Evolutionary conservation across 1,140 invertebrate species (phyloP).

Genomic region (Heliconius melpomene): DNA sequence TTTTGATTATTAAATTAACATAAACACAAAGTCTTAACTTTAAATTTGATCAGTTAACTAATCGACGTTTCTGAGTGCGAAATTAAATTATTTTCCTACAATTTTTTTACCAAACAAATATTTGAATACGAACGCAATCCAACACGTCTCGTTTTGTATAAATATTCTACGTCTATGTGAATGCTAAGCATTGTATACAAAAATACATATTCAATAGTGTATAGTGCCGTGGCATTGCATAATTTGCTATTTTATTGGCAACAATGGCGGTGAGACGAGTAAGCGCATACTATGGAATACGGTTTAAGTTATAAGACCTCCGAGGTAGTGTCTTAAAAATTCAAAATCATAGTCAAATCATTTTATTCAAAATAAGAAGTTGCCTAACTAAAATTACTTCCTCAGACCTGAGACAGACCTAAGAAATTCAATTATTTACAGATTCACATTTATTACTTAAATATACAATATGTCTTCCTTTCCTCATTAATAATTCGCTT

Average conservation of each 20-base stretch:
- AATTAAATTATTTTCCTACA: not conserved
- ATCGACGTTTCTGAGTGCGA: too few species aligned
- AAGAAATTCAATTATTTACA: too few species aligned
- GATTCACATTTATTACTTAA: too few species aligned
- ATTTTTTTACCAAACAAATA: slow-evolving; percentile 19
- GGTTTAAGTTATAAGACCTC: slow-evolving; percentile 33
- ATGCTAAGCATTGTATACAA: slow-evolving; percentile 41
- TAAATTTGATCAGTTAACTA: too few species aligned
- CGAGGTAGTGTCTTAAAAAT: not conserved
- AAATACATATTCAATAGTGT: slow-evolving; percentile 63
- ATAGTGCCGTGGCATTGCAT: slow-evolving; percentile 61
- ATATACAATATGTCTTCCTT: too few species aligned
- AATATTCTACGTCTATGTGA: slow-evolving; percentile 33
- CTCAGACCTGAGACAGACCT: too few species aligned
- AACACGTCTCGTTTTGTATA: slow-evolving; percentile 11
- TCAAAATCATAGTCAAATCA: too few species aligned
- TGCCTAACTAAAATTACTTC: too few species aligned
- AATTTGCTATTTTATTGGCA: slow-evolving; percentile 67
- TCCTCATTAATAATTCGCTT: too few species aligned
- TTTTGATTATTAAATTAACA: too few species aligned
- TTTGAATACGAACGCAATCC: slow-evolving; percentile 26
- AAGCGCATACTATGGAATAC: slow-evolving; percentile 38
- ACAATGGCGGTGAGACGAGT: slow-evolving; percentile 56
- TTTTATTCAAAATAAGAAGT: too few species aligned
- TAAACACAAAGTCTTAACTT: too few species aligned